These are phyloP conservation scores for Zaprionus kolodkinae DNA, from an alignment of 1,140 invertebrate genomes.

Conservation along the genomic window DNA sequence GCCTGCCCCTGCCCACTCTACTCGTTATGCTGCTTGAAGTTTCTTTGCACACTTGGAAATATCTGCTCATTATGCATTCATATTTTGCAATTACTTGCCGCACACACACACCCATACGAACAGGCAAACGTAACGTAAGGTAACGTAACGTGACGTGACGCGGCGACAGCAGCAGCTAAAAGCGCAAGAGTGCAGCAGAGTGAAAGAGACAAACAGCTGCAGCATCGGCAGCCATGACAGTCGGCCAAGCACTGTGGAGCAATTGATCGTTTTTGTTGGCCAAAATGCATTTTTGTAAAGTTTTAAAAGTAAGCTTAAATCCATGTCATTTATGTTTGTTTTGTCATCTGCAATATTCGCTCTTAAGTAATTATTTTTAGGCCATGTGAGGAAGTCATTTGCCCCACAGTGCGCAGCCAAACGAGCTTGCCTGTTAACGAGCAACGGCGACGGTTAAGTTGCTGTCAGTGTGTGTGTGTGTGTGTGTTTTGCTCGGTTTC, in stretches of 20 bases:
- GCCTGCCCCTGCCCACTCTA: slow-evolving; percentile 7
- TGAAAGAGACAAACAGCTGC: slow-evolving; percentile 43
- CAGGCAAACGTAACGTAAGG: neutral
- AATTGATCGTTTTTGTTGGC: no score
- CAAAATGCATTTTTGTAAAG: no score
- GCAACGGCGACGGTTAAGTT: slow-evolving; percentile 71
- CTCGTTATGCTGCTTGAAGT: slow-evolving; percentile 53
- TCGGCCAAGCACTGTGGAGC: neutral
- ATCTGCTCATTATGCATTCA: slow-evolving; percentile 82
- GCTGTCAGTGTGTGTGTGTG: slow-evolving; percentile 39
- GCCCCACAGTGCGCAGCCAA: slow-evolving; percentile 16
- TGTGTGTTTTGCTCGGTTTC: slow-evolving; percentile 23
- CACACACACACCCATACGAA: slow-evolving; percentile 19
- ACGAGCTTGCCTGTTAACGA: slow-evolving; percentile 48
- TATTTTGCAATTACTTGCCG: slow-evolving; percentile 78
- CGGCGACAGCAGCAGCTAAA: slow-evolving; percentile 56
- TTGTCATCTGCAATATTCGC: no score
- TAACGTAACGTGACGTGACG: neutral
- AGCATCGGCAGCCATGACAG: slow-evolving; percentile 6
- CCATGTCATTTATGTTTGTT: no score
- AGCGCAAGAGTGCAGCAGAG: slow-evolving; percentile 52
- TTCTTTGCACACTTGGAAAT: slow-evolving; percentile 74
- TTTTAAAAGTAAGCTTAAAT: no score
- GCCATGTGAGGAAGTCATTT: no score
- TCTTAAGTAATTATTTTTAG: neutral